Evolutionary conservation across 2,888 invertebrate species (phyloP), one percentile per base, ranked within the genome.

Genomic region (Lomographa bimaculata): DNA sequence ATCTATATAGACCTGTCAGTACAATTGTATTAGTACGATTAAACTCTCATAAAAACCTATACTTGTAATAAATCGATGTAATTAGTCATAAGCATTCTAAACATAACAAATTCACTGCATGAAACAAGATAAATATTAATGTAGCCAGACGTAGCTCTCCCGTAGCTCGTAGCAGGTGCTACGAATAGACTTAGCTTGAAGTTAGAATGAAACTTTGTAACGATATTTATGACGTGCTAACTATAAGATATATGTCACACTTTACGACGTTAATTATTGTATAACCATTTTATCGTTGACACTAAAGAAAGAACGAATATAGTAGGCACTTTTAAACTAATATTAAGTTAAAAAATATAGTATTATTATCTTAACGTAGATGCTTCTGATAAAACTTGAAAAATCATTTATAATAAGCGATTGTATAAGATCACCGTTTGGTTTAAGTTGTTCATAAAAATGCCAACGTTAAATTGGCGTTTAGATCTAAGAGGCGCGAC

Each of bases 131-230:
- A 51, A 56, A 54, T 59, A 54, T 54, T 60, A 54, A 48, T 44
- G 44, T 49, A 53, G 46, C 48, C 44, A 44, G 12, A 30, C 23
- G 30, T 25, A 33, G 36, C 42, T 36, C 8, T 32, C 6, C 17
- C 50, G 50, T 47, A 51, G 33, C 41, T 21, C 58, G 71, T 70
- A 75, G 72, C 64, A 64, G 55, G 59, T 69, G 67, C 72, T 75
- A 71, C 69, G 60, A 57, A 63, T 44, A 8, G 7, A 10, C 62
- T 65, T 67, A 61, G 60, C 39, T 29, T 51, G 50, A 58, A 62
- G 57, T 64, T 64, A 64, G 56, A 72, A 67, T 65, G 59, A 64
- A 70, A 70, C 56, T 65, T 61, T 38, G 38, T 53, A 57, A 53
- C 34, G 39, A 40, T 57, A 48, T 54, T n/a, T n/a, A 47, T 6